Conservation (phyloP, 2,888 invertebrate species). For the Nomada fabriciana region DNA sequence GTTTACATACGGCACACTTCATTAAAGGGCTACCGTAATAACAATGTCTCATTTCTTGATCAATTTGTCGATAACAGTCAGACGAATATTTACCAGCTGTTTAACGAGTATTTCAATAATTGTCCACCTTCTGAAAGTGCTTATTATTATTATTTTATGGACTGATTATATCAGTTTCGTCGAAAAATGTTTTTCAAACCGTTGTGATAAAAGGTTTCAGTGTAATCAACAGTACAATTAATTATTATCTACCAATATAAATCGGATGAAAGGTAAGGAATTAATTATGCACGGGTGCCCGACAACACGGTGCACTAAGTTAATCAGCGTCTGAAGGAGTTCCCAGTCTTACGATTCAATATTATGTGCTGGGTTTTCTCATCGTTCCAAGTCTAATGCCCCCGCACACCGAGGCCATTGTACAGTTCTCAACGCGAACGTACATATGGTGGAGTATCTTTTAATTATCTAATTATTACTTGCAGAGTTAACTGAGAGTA, state of each 20-base stretch:
- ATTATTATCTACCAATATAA: constrained; percentile 19
- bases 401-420: constrained; percentile 60
- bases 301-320: constrained; percentile 33
- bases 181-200: background rate
- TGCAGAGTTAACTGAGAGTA: background rate
- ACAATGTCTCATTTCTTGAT: background rate
- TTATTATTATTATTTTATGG: too few species aligned
- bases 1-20: too few species aligned
- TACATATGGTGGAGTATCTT: constrained; percentile 13
- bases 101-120: too few species aligned
- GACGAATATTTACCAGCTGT: too few species aligned
- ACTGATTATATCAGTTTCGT: background rate
- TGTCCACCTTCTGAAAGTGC: too few species aligned
- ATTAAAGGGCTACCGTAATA: background rate
- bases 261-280: constrained; percentile 13
- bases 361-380: constrained; percentile 63
- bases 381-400: constrained; percentile 69
- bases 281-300: constrained; percentile 45
- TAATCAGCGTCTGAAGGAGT: constrained; percentile 58
- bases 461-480: constrained; percentile 21
- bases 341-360: constrained; percentile 47
- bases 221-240: background rate
- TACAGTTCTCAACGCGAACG: constrained; percentile 57
- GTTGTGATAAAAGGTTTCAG: background rate
- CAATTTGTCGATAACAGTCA: too few species aligned